Percentiles rank a stretch among this genome's conserved stretches.
These are phyloP conservation scores for Oplegnathus fasciatus DNA, from an alignment of 2,113 vertebrate genomes.

Conservation along the genomic window DNA sequence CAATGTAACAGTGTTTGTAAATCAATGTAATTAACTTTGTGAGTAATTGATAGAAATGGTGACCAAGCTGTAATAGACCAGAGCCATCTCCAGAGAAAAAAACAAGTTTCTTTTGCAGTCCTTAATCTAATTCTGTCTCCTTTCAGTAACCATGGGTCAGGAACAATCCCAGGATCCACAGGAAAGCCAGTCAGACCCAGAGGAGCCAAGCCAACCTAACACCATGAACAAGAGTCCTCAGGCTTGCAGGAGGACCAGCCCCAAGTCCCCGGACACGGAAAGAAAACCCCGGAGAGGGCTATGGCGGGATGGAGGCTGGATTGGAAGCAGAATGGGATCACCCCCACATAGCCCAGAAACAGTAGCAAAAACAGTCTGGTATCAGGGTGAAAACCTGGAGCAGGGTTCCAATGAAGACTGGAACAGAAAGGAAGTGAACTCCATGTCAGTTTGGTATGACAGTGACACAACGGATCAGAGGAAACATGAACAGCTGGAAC, in stretches of 20 bases:
- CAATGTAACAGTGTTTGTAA: no score
- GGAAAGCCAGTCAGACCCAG: slow-evolving; percentile 34
- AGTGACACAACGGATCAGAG: neutral
- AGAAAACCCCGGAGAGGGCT: slow-evolving; percentile 26
- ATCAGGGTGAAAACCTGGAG: slow-evolving; percentile 11
- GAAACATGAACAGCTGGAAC: slow-evolving; percentile 24
- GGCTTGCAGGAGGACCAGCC: neutral
- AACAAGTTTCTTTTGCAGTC: neutral
- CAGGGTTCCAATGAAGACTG: neutral
- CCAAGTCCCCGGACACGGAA: neutral
- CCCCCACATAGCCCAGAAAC: neutral
- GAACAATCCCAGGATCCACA: slow-evolving; percentile 77
- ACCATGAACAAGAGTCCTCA: slow-evolving; percentile 7
- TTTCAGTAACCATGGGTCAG: slow-evolving; percentile 84
- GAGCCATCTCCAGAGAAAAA: neutral
- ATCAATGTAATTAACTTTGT: neutral
- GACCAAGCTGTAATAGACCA: neutral
- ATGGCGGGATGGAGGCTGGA: slow-evolving; percentile 41
- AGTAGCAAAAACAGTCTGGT: slow-evolving; percentile 42
- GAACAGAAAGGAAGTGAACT: slow-evolving; percentile 14
- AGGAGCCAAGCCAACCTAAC: slow-evolving; percentile 7
- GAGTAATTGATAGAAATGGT: neutral
- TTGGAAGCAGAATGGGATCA: slow-evolving; percentile 10
- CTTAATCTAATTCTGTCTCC: slow-evolving; percentile 14
- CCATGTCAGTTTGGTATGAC: slow-evolving; percentile 58